Percentiles rank a stretch among this genome's conserved stretches.
phyloP scores from a whole-genome alignment of 2,113 vertebrate genomes.

The Apaloderma vittatum region DNA sequence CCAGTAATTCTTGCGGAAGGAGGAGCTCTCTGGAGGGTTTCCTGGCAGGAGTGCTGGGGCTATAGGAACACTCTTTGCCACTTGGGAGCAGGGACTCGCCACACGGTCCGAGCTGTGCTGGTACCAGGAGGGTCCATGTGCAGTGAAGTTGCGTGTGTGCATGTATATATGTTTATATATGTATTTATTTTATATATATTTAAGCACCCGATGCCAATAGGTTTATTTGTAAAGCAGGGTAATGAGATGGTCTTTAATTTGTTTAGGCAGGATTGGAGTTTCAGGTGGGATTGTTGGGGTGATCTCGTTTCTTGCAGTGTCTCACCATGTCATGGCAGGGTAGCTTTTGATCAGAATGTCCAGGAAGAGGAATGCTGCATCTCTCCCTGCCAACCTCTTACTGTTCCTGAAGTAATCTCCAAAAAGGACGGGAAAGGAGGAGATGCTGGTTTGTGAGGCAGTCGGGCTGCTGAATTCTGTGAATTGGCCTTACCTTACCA shows the following conservation, averaged over 20 bases:
- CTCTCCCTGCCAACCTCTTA: not conserved
- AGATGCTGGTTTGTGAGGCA: not conserved
- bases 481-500: not conserved
- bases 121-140: accelerated
- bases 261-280: not conserved
- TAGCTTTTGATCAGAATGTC: not conserved
- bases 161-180: accelerated
- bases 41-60: not conserved
- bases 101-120: not conserved
- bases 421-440: not conserved
- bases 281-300: not conserved
- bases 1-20: not conserved
- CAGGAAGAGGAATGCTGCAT: not conserved
- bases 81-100: not conserved
- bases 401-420: not conserved
- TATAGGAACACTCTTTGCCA: not conserved
- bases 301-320: not conserved
- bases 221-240: not conserved
- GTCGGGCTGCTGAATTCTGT: not conserved
- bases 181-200: not conserved
- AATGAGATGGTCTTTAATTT: accelerated
- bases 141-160: accelerated
- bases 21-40: not conserved
- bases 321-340: accelerated
- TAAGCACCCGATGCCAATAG: not conserved